Evolutionary conservation across 37 sponge, comb jelly and placozoan species (phyloP), one percentile per base, ranked within the genome.

Genomic region (Agelas oroides): DNA sequence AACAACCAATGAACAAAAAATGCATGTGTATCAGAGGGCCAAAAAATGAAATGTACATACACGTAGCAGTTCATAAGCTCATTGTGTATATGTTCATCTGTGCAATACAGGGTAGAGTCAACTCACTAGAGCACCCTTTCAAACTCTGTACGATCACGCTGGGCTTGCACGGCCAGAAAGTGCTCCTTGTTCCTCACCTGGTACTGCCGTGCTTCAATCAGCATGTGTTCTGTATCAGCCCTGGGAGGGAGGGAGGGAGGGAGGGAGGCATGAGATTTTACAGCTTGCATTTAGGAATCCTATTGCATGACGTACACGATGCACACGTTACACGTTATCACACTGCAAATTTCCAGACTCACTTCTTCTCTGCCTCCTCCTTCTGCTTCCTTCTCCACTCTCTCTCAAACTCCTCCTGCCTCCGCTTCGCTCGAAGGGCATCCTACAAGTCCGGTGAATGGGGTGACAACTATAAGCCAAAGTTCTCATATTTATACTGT

Each of bases 361-460:
- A 92, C 92, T 97, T 97, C 88, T 95, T 99, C 68, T 71, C 30
- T 18, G 94, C 96, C 37, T 79, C 90, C 52, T 97, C 99, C 52
- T 83, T 92, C 79, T 99, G 88, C 66, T 96, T 99, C 77, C 86
- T 88, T 59, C 99, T 90, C 92, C 95, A 95, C 56, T 95, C 96
- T 53, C 99, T 84, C 82, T 99, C 99, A 87, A 89, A 89, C 80
- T 94, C 92, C 73, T 99, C 99, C 59, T 99, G 99, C 53, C 96
- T 86, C 18, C 99, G 65, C 80, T 96, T 96, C 33, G 99, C 99
- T 63, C 94, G 65, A 30, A 99, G 87, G 23, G 94, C 90, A 89
- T 99, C 99, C 93, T 92, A 66, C 0, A 70, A 8, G n/a, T n/a
- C n/a, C n/a, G n/a, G n/a, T n/a, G n/a, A n/a, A n/a, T n/a, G n/a